Percentiles rank a stretch among this genome's conserved stretches.
These are phyloP conservation scores for Buathra laborator DNA, from an alignment of 2,888 invertebrate species.

Conservation along the genomic window DNA sequence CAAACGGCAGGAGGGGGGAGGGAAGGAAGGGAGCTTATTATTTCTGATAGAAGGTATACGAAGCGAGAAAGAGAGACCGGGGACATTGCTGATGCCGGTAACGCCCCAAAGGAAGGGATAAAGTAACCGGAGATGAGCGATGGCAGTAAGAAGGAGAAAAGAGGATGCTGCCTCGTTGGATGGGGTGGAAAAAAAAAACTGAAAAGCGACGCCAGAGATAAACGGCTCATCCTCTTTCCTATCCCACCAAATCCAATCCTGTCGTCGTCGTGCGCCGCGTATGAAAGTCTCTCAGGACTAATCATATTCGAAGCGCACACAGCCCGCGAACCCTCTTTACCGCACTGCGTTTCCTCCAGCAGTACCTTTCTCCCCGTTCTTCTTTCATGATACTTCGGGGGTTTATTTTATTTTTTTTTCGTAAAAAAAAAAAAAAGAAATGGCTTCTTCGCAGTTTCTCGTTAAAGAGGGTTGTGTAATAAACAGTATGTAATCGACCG, in stretches of 20 bases:
- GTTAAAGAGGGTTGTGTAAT: slow-evolving; percentile 35
- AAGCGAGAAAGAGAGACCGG: slow-evolving; percentile 67
- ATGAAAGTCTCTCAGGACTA: slow-evolving; percentile 79
- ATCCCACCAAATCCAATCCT: slow-evolving; percentile 81
- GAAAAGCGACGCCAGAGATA: slow-evolving; percentile 84
- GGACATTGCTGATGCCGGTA: slow-evolving; percentile 71
- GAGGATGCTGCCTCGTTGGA: slow-evolving; percentile 59
- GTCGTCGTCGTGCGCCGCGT: slow-evolving; percentile 71
- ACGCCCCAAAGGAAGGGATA: slow-evolving; percentile 79
- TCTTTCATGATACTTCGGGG: slow-evolving; percentile 43
- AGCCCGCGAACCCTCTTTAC: slow-evolving; percentile 51
- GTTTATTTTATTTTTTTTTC: not conserved
- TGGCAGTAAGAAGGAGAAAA: slow-evolving; percentile 68
- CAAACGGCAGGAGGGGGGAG: slow-evolving; percentile 33
- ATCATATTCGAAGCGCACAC: slow-evolving; percentile 78
- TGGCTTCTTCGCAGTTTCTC: slow-evolving; percentile 42
- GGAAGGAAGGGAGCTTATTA: slow-evolving; percentile 81
- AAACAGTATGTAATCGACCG: slow-evolving; percentile 28
- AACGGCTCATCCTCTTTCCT: slow-evolving; percentile 83
- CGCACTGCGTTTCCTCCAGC: slow-evolving; percentile 46
- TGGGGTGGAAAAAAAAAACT: slow-evolving; percentile 76
- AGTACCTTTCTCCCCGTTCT: slow-evolving; percentile 27
- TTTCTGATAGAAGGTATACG: slow-evolving; percentile 74
- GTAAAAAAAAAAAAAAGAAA: not conserved
- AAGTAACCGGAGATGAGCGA: slow-evolving; percentile 78